Evolutionary conservation across 2,113 vertebrate genomes (phyloP).

Genomic region (Cnemophilus loriae): DNA sequence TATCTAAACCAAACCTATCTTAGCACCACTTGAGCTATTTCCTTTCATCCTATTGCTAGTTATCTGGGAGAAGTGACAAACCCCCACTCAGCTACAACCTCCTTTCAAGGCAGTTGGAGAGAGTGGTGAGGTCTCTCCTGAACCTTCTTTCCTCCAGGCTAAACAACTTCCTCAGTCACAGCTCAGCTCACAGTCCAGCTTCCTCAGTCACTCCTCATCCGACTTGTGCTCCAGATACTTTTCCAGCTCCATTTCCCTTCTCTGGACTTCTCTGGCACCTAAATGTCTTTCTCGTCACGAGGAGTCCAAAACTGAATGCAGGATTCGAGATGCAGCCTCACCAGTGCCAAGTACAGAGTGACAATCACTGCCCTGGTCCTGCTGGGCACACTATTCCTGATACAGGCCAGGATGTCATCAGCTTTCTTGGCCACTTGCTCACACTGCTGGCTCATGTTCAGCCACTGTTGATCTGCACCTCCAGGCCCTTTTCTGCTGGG

Average conservation of each 20-base stretch:
- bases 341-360: not conserved
- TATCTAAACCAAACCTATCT: not conserved
- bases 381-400: not conserved
- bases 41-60: not conserved
- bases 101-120: not conserved
- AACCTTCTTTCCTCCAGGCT: not conserved
- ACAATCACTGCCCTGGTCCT: not conserved
- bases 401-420: not conserved
- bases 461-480: not conserved
- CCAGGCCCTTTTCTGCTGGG: not conserved
- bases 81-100: fast-evolving
- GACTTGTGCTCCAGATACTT: not conserved
- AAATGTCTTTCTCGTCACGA: not conserved
- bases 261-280: not conserved
- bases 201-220: not conserved
- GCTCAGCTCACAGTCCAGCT: too few relatives aligned
- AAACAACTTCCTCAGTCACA: not conserved
- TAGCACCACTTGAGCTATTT: not conserved
- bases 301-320: not conserved
- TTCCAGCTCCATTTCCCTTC: not conserved
- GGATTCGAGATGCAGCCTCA: fast-evolving
- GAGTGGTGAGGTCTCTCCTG: not conserved
- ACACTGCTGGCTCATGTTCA: not conserved
- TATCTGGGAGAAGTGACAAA: not conserved
- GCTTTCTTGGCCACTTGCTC: not conserved